Evolutionary conservation across 1,140 invertebrate genomes (phyloP).

Genomic region (Ips nitidus): DNA sequence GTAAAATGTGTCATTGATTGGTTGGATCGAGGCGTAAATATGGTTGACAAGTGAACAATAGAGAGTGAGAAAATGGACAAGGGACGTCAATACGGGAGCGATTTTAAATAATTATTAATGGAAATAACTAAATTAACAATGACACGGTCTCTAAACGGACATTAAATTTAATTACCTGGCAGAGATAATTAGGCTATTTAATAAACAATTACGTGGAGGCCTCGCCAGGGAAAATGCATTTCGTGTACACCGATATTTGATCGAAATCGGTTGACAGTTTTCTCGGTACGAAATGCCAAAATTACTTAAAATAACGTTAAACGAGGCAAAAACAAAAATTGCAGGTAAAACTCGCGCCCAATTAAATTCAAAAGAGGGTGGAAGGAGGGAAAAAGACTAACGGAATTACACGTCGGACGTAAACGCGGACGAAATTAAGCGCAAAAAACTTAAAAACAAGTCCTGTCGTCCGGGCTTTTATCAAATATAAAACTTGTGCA

Average conservation of each 20-base stretch:
- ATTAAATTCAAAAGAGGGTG: slow-evolving; percentile 17
- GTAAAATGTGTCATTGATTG: background rate
- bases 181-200: slow-evolving; percentile 30
- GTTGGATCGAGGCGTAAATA: background rate
- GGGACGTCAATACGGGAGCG: too few relatives aligned
- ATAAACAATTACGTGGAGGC: slow-evolving; percentile 23
- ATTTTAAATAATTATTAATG: too few relatives aligned
- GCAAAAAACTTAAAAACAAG: slow-evolving; percentile 23
- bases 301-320: background rate
- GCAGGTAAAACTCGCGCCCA: slow-evolving; percentile 16
- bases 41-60: too few relatives aligned
- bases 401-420: slow-evolving; percentile 24
- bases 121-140: slow-evolving; percentile 17
- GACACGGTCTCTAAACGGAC: slow-evolving; percentile 19
- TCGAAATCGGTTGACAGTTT: background rate
- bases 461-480: slow-evolving; percentile 30
- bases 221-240: slow-evolving; percentile 21
- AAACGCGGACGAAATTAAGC: slow-evolving; percentile 26
- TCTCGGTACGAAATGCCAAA: background rate
- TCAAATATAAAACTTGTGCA: slow-evolving; percentile 34
- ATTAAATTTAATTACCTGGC: slow-evolving; percentile 26
- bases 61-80: too few relatives aligned
- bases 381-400: slow-evolving; percentile 2
- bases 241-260: slow-evolving; percentile 13
- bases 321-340: background rate